Base-by-base conservation (phyloP, 2,888 invertebrate species). In the Tachina grossa region DNA sequence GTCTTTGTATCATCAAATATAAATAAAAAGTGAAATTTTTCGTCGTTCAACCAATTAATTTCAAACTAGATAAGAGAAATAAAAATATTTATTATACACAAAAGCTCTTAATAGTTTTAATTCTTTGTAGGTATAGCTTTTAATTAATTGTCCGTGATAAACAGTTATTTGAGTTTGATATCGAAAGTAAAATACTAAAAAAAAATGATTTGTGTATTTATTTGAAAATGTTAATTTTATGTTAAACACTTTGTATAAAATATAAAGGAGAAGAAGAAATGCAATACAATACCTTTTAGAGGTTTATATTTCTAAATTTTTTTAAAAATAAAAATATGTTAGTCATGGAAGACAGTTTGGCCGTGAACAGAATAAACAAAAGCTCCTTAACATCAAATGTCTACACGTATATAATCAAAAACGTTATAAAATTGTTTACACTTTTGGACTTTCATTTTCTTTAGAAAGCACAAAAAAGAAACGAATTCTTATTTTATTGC, bases 391-490 rank as follows among this genome's bases (percentile, higher is more conserved):
- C 31, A 31, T 31, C 31, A 31, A 31, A 31, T 31, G 31, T 31
- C 31, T 31, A 31, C 31, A 31, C 6, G 31, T 31, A 5, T 31
- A 31, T 31, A 31, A 31, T 31, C 31, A 31, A 31, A 31, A 6
- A 16, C 22, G 22, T 16, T 22, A 71, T 71, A 74, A 31, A 63
- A 45, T n/a, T 49, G 5, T 71, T 63, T 45, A 55, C 59, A 77
- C 13, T 31, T 31, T 31, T 78, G 51, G 63, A 84, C 83, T 84
- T 84, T 84, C 79, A 55, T 68, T 84, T 84, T 84, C 79, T 68
- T 14, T 68, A 14, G 10, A 65, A 76, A 76, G 57, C 31, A 43
- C 14, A 61, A 53, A 9, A 61, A 57, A 66, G 53, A 59, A 41
- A 57, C 19, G 51, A 47, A 66, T 53, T 31, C 51, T 19, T 49